Evolutionary conservation across 2,888 invertebrate genomes (phyloP), one percentile per base, ranked within the genome.

Genomic region (Gryllus longicercus): DNA sequence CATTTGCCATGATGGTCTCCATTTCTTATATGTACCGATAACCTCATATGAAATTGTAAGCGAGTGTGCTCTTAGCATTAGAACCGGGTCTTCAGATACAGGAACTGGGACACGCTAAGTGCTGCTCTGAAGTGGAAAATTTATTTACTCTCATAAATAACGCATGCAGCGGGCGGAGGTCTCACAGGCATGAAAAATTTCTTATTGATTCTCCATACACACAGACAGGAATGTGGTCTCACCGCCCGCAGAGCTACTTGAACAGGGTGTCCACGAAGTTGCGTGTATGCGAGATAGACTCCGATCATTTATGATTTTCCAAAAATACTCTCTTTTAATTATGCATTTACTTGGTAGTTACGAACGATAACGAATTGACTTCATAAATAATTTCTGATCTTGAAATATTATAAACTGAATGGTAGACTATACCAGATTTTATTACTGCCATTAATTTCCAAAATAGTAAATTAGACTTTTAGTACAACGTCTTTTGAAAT

Each of bases 141-240:
- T 63, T 63, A 63, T 63, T 63, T 63, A 63, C 63, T 63, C 63
- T 63, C 63, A 63, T 63, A 63, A 63, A 63, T 63, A 63, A 63
- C 63, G 63, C 63, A 63, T 63, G 63, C 63, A n/a, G 16, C 63
- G 63, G 63, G 63, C 63, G 63, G 63, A 63, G 38, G 63, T 63
- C 63, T 63, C 63, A 18, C 63, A 63, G 63, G 63, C 63, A 63
- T 63, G 63, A 63, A 63, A 63, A 63, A 63, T 63, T n/a, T 63
- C n/a, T 18, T 63, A 63, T 63, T 63, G 63, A 63, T 63, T 63
- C 63, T 63, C 63, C 63, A 63, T 63, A 63, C 63, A 63, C 63
- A 63, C 63, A 16, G 63, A 18, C 63, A 63, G 63, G 63, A 63
- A 63, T 63, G 63, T 63, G 63, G 63, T 63, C 63, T 63, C n/a